Percentiles rank a stretch among this genome's conserved stretches.
These are phyloP conservation scores for Aphodius granarius DNA, from an alignment of 2,888 invertebrate species.

Conservation along the genomic window DNA sequence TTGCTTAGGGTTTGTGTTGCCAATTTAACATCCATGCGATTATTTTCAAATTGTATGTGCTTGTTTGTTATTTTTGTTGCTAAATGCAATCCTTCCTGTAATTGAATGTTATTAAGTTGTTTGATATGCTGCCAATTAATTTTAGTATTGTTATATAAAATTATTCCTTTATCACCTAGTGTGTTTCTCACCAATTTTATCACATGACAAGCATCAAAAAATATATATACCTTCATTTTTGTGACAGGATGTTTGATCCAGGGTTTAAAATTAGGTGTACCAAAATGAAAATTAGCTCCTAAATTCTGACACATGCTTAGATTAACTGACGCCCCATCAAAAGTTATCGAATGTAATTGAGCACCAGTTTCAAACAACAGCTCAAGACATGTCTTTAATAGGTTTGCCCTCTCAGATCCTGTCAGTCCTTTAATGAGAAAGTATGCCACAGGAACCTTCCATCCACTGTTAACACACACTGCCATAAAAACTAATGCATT, in stretches of 20 bases:
- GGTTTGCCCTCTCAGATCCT: conserved; percentile 29
- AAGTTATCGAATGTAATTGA: conserved; percentile 33
- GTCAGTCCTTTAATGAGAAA: conserved; percentile 29
- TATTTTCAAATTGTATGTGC: conserved; percentile 29
- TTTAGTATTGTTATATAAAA: conserved; percentile 21
- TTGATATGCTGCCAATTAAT: conserved; percentile 35
- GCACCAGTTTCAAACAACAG: conserved; percentile 32
- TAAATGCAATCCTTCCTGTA: conserved; percentile 32
- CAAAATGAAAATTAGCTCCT: conserved; percentile 17
- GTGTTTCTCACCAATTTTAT: conserved; percentile 37
- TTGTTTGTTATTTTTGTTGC: conserved; percentile 32
- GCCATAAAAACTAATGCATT: conserved; percentile 39
- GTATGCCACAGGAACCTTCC: conserved; percentile 39
- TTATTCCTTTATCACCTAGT: conserved; percentile 24
- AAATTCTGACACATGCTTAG: too few species aligned
- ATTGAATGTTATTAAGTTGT: conserved; percentile 33
- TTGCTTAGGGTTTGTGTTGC: too few species aligned
- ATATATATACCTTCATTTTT: conserved; percentile 28
- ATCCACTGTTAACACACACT: conserved; percentile 32
- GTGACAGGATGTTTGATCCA: conserved; percentile 35
- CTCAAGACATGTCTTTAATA: conserved; percentile 30
- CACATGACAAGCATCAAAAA: conserved; percentile 38
- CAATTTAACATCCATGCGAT: conserved; percentile 39
- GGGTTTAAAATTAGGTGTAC: conserved; percentile 21
- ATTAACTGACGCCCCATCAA: conserved; percentile 36